Base-by-base conservation (phyloP, 1,140 invertebrate species). In the Zaprionus ghesquierei region DNA sequence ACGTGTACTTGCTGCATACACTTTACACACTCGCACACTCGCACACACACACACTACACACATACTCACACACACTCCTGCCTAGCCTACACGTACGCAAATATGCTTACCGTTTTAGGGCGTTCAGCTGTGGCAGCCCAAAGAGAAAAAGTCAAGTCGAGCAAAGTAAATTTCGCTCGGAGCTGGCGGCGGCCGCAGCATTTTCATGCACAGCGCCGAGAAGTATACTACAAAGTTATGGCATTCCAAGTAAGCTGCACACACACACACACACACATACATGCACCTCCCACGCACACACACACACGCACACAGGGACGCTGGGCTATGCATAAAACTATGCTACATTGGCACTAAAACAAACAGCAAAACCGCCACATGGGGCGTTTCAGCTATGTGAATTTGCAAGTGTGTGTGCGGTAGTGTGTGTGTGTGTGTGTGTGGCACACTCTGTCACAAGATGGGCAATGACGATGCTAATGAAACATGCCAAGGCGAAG, bases 301-400 rank as follows among this genome's bases (percentile, higher is more conserved):
- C 22, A 15, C 46, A 23, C 18, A 35, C 13, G 27, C 33, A 35
- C 27, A 66, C 35, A 35, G 33, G 23, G 27, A 31, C 51, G 69
- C 60, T 80, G 65, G 62, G 74, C 79, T 87, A 87, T 87, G 84
- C 76, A 87, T 89, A 87, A 89, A 89, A 87, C 84, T 89, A 89
- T 80, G 79, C 76, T 87, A 87, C 84, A 87, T 87, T 89, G 84
- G 73, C 84, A 87, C 84, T 87, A 87, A 89, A 87, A 84, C 80
- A 87, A 87, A 87, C 84, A 87, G 79, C 62, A 77, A 84, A 84
- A 58, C 54, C 76, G 73, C 49, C 59, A 46, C 41, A 75, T 61
- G 50, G 63, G 77, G 56, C 68, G 58, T 51, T 35, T 49, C 25
- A 77, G 56, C n/a, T 31, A 63, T 63, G 46, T 25, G 41, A 62